phyloP scores from a whole-genome alignment of 2,113 vertebrate species.

The Thermophis baileyi region DNA sequence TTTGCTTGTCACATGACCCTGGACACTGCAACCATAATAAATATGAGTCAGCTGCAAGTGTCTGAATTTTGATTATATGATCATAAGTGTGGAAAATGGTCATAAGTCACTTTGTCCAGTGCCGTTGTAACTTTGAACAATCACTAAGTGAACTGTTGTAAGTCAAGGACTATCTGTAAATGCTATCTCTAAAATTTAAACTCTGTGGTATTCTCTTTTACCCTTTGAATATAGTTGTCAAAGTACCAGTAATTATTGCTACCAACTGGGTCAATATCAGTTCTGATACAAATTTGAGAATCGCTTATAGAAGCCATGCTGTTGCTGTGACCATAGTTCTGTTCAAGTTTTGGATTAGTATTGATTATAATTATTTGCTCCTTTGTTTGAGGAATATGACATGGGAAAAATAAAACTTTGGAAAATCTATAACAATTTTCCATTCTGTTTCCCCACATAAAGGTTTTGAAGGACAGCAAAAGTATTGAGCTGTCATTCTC shows the following conservation, averaged over 20 bases:
- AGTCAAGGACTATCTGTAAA: constrained; percentile 17
- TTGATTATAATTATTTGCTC: not conserved
- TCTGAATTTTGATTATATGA: not conserved
- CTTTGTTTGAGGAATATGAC: not conserved
- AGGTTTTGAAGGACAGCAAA: not conserved
- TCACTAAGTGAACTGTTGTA: not conserved
- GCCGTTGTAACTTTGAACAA: not conserved
- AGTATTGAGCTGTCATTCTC: not conserved
- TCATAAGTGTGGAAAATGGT: not conserved
- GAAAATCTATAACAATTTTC: not conserved
- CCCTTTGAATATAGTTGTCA: not conserved
- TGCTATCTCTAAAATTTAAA: constrained; percentile 23
- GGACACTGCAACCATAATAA: not conserved
- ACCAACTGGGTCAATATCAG: not conserved
- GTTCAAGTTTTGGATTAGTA: not conserved
- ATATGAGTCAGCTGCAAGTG: not conserved
- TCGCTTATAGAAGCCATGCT: not conserved
- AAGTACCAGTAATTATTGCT: not conserved
- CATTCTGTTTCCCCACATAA: not conserved
- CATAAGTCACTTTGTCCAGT: not conserved
- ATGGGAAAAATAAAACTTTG: not conserved
- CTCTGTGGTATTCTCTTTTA: constrained; percentile 25
- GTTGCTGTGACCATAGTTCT: not conserved
- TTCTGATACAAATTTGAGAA: not conserved
- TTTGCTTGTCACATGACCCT: not conserved